phyloP scores from a whole-genome alignment of 2,113 vertebrate species.

The Bufo bufo region DNA sequence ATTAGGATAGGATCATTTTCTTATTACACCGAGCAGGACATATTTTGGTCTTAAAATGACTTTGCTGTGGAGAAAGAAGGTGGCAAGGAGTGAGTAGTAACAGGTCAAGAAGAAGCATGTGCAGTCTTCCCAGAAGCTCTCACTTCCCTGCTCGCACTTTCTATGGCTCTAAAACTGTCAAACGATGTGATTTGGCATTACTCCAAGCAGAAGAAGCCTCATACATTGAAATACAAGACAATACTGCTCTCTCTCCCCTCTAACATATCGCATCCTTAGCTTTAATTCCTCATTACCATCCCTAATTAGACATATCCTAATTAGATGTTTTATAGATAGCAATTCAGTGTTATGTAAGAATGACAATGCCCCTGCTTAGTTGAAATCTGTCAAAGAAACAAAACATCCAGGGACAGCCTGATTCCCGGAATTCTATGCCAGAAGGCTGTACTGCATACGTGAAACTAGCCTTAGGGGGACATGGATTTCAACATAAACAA shows the following conservation, averaged over 20 bases:
- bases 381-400: not conserved
- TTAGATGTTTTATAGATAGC: conserved; percentile 32
- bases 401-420: not conserved
- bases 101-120: not conserved
- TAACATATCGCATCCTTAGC: not conserved
- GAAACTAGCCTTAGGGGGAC: no score
- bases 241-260: not conserved
- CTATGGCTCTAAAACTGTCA: not conserved
- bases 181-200: not conserved
- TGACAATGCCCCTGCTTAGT: conserved; percentile 7
- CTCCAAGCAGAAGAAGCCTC: not conserved
- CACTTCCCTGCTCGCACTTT: not conserved
- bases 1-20: no score
- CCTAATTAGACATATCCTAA: conserved; percentile 24
- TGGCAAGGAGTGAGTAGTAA: not conserved
- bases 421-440: no score
- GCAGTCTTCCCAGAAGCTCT: not conserved
- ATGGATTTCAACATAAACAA: no score
- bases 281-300: not conserved
- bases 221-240: not conserved
- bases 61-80: not conserved
- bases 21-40: no score
- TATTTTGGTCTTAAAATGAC: not conserved
- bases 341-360: conserved; percentile 14
- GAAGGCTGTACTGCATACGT: no score